A percentile compares a stretch with the other conserved stretches of the same genome.
Evolutionary conservation across 2,113 vertebrate genomes (phyloP).

Genomic region (Oxyruncus cristatus): DNA sequence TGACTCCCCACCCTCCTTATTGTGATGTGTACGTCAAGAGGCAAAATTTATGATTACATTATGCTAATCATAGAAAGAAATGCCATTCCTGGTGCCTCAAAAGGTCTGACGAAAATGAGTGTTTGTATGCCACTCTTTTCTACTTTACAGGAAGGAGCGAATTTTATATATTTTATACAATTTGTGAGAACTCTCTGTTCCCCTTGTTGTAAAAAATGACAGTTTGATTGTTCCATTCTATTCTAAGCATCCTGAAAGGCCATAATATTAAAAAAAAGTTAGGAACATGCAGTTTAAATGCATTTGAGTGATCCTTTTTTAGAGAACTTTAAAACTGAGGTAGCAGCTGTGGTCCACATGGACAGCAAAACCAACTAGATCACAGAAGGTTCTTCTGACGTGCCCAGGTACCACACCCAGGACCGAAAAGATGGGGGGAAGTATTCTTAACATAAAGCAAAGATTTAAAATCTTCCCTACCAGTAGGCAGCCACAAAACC

Average conservation of each 20-base stretch:
- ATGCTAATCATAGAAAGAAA: background rate
- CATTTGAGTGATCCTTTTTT: background rate
- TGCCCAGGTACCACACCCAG: background rate
- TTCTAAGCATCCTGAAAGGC: background rate
- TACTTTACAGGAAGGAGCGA: background rate
- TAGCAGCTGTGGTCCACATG: background rate
- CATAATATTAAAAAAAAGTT: background rate
- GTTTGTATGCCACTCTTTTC: background rate
- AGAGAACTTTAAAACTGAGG: background rate
- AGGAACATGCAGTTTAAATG: background rate
- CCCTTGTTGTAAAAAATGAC: background rate
- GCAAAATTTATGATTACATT: background rate
- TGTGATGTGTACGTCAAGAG: background rate
- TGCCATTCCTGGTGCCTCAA: background rate
- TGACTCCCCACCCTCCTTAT: background rate
- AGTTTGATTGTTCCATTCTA: background rate
- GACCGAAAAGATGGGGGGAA: background rate
- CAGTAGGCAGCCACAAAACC: background rate
- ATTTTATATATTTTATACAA: background rate
- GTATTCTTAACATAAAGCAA: background rate
- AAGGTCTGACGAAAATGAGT: background rate
- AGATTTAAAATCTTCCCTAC: background rate
- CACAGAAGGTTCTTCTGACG: background rate
- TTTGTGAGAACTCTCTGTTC: background rate
- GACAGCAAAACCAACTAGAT: background rate